phyloP scores from a whole-genome alignment of 2,113 vertebrate species.

The Acanthochromis polyacanthus region DNA sequence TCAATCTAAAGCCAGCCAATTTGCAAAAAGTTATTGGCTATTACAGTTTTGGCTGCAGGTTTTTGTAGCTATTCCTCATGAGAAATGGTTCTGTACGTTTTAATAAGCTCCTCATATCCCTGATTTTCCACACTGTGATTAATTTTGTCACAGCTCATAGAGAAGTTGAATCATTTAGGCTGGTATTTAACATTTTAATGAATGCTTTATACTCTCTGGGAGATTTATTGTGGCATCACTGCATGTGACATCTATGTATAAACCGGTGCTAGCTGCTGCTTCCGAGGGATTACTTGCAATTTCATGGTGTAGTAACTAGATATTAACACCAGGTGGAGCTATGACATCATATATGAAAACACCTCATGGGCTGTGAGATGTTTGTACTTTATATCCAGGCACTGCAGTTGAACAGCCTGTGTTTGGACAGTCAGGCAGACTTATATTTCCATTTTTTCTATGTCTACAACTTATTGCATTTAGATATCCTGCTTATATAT shows the following conservation, averaged over 20 bases:
- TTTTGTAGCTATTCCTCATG: conserved; percentile 62
- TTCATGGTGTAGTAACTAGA: conserved; percentile 12
- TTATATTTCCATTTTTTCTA: neutral
- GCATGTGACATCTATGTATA: conserved; percentile 34
- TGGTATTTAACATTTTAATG: conserved; percentile 71
- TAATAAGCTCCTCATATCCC: conserved; percentile 54
- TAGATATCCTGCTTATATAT: neutral
- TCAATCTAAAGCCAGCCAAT: conserved; percentile 68
- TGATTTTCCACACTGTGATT: conserved; percentile 70
- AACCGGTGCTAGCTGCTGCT: conserved; percentile 23
- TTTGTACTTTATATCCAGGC: neutral
- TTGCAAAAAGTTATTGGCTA: conserved; percentile 69
- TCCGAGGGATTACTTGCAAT: conserved; percentile 9
- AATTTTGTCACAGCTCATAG: conserved; percentile 67
- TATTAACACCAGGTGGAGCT: conserved; percentile 53
- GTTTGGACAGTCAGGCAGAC: neutral
- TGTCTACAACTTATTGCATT: neutral
- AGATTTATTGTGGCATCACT: conserved; percentile 50
- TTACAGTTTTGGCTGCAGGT: conserved; percentile 63
- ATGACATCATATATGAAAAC: conserved; percentile 12
- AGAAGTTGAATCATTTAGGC: conserved; percentile 59
- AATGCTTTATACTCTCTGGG: conserved; percentile 45
- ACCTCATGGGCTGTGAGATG: neutral
- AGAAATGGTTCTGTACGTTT: conserved; percentile 58
- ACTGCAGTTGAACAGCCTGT: no score